Base-by-base conservation (phyloP, 2,113 vertebrate genomes). In the Poeciliopsis turrubarensis region DNA sequence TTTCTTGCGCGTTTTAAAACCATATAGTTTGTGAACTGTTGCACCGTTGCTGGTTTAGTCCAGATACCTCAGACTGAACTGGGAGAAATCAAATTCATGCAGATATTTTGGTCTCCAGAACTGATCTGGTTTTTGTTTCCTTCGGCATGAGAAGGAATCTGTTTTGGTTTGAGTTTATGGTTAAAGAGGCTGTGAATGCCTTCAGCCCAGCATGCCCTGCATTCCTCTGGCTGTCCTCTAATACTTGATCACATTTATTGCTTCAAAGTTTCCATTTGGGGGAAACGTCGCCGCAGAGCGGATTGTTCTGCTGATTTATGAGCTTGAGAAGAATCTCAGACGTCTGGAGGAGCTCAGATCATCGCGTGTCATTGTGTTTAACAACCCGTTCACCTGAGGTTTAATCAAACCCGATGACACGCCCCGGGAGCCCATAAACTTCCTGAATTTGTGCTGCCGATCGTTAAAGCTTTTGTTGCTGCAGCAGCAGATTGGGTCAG, bases 121-220 rank as follows among this genome's bases (percentile, higher is more conserved):
- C 60, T 22, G 47, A 31, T 22, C 65, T 47, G 26, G 7, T 79
- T 75, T 70, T 83, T 73, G 74, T 70, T n/a, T 68, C 31, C 44
- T 60, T 12, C 44, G 34, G 41, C 31, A 39, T 65, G 41, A 57
- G 68, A 86, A 47, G 0, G 22, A 78, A 62, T 77, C 39, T 73
- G 66, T 65, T 70, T 41, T 6, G 75, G 61, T 41, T 47, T 77
- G 65, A 8, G 9, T 11, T 44, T 47, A 51, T 17, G 65, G 44
- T 65, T 32, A 47, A 47, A 47, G 44, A 47, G 44, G 39, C 39
- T 41, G 13, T 41, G 39, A 41, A 41, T 15, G 39, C 39, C 87
- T 80, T 86, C 83, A 90, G 86, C 82, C 77, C 89, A 93, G 85
- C 86, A 89, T 86, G 94, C 95, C 91, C 89, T 90, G 85, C 79